Conservation (phyloP, 2,113 vertebrate genomes). For the Cebus imitator region DNA sequence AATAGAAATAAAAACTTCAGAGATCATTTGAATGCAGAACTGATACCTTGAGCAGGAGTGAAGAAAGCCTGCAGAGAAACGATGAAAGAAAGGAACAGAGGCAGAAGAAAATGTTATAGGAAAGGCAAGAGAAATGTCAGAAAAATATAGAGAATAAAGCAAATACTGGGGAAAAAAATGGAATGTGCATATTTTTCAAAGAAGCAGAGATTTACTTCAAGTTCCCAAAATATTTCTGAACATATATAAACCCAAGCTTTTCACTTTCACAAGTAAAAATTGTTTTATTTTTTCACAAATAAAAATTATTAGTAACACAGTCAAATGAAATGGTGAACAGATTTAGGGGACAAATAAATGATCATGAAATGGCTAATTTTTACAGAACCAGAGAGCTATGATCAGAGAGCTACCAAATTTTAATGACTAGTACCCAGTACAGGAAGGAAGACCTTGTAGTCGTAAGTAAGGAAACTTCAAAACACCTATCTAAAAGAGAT, state of each 20-base stretch:
- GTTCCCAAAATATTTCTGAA: background rate
- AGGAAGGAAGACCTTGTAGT: background rate
- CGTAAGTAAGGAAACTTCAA: background rate
- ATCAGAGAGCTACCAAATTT: background rate
- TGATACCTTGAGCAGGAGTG: background rate
- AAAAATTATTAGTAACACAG: background rate
- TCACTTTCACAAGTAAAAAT: constrained; percentile 17
- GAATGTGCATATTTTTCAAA: background rate
- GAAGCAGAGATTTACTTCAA: background rate
- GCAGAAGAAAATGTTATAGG: background rate
- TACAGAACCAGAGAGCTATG: background rate
- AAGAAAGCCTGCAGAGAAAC: constrained; percentile 22
- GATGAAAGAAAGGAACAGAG: background rate
- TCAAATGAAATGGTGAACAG: background rate
- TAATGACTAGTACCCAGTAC: background rate
- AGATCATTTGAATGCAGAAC: constrained; percentile 55
- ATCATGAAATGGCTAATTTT: background rate
- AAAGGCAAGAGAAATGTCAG: background rate
- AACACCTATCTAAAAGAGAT: background rate
- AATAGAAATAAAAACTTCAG: constrained; percentile 55
- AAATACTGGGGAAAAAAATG: background rate
- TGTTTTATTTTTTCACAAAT: background rate
- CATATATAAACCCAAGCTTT: background rate
- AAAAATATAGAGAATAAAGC: background rate
- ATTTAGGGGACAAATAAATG: background rate